phyloP scores from a whole-genome alignment of 2,888 invertebrate genomes.

The Drosophila formosana region DNA sequence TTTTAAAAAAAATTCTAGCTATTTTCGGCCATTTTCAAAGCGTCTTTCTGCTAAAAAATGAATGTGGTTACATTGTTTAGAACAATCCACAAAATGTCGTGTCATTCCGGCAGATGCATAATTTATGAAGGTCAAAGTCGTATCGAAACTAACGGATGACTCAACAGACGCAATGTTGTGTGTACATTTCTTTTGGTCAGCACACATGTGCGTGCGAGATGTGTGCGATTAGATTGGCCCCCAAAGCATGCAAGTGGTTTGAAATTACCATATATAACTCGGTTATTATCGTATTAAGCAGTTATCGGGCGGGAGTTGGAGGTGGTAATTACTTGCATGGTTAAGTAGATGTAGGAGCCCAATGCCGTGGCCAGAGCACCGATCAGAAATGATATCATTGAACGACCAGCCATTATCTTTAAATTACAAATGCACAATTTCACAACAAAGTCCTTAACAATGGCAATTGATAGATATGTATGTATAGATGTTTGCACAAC shows the following conservation, averaged over 20 bases:
- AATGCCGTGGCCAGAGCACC: slow-evolving; percentile 82
- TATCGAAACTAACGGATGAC: slow-evolving; percentile 25
- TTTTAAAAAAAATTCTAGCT: too few species aligned
- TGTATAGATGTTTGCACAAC: slow-evolving; percentile 1
- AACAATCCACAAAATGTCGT: slow-evolving; percentile 1
- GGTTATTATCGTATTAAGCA: slow-evolving; percentile 1
- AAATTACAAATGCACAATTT: slow-evolving; percentile 48
- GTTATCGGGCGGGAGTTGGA: slow-evolving; percentile 9
- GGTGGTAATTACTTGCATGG: slow-evolving; percentile 81
- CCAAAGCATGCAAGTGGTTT: slow-evolving; percentile 24
- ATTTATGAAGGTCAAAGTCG: slow-evolving; percentile 47
- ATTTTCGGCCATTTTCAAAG: not conserved
- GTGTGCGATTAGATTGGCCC: slow-evolving; percentile 28
- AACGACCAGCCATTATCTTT: slow-evolving; percentile 65
- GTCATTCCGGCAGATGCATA: slow-evolving; percentile 25
- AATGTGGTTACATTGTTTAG: not conserved
- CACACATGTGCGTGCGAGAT: slow-evolving; percentile 23
- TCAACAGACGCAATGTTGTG: slow-evolving; percentile 26
- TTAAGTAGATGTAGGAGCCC: slow-evolving; percentile 82
- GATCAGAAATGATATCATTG: slow-evolving; percentile 78
- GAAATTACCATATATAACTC: not conserved
- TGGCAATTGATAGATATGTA: slow-evolving; percentile 6
- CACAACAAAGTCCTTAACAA: slow-evolving; percentile 46
- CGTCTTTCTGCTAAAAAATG: not conserved
- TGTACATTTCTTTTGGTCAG: not conserved